Base-by-base conservation (phyloP, 2,888 invertebrate species). In the Pterobdella sp. region DNA sequence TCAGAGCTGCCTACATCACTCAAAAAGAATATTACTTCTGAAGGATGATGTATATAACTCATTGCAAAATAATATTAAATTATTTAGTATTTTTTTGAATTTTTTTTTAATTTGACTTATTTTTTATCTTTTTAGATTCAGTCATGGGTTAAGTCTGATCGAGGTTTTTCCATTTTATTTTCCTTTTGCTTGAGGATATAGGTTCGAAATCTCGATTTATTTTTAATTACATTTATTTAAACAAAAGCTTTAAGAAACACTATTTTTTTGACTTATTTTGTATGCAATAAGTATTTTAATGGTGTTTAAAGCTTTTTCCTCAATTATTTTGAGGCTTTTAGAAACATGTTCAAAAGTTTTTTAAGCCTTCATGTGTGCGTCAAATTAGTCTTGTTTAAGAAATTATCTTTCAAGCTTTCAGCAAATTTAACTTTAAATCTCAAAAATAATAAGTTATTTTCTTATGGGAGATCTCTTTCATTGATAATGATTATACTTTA, bases 1-100 rank as follows among this genome's bases (percentile, higher is more conserved):
- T 72, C 68, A 77, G 76, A 52, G 73, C 75, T 32, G 75, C 78
- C 14, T 78, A 78, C 65, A 49, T 73, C 42, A 74, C 68, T 35
- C 70, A 73, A 18, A 52, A 69, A 37, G 78, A 78, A 63, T 76
- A 76, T 31, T 65, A 65, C 7, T 76, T 74, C 73, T 75, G 74
- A 74, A 73, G 67, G 37, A 18, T 26, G 31, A 18, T 14, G 64
- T 29, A n/a, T 42, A 14, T 7, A 42, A 42, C 42, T 14, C 7
- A 42, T n/a, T 32, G 1, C 56, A 22, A 31, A 52, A 2, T 42
- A 10, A 3, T 2, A 10, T 69, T 32, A 14, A 10, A 31, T 1
- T 1, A 10, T 60, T 34, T 35, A 26, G 26, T 14, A 31, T 32
- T 56, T 18, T 56, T n/a, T 4, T 56, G n/a, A 56, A n/a, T 65